Conservation (phyloP, 2,888 invertebrate species). For the Ochlodes sylvanus region DNA sequence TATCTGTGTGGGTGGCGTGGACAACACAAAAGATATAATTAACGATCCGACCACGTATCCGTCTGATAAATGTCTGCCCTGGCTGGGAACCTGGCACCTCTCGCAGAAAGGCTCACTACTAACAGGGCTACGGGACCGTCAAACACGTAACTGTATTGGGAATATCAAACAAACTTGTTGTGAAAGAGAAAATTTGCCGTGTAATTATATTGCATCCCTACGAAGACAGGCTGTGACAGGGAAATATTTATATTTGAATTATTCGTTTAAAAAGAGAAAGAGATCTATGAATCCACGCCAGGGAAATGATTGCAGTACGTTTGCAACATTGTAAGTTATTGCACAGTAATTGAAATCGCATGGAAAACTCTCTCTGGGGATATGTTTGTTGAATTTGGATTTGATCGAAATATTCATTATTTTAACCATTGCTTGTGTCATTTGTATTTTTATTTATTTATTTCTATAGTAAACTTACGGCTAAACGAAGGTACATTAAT, state of each 20-base stretch:
- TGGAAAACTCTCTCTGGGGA: not conserved
- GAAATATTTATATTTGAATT: not conserved
- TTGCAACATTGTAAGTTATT: not conserved
- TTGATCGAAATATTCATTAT: not conserved
- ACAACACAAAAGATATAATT: no score
- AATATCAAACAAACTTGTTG: not conserved
- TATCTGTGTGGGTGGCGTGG: no score
- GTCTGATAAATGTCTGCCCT: no score
- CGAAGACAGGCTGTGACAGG: not conserved
- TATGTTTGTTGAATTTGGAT: not conserved
- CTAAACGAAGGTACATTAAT: no score
- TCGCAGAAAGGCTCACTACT: no score
- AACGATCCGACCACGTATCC: no score
- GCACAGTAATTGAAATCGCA: conserved; percentile 1
- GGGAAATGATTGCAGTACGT: not conserved
- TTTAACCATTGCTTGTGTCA: not conserved
- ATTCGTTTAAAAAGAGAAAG: not conserved
- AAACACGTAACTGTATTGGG: no score
- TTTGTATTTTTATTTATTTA: no score
- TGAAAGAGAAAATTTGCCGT: not conserved
- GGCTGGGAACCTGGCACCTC: no score
- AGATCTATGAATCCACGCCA: not conserved
- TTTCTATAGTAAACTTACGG: no score
- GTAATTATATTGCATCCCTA: not conserved
- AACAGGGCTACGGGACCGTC: no score